These are phyloP conservation scores for Neosilurus hyrtlii DNA, from an alignment of 2,797 vertebrate genomes.

Conservation along the genomic window DNA sequence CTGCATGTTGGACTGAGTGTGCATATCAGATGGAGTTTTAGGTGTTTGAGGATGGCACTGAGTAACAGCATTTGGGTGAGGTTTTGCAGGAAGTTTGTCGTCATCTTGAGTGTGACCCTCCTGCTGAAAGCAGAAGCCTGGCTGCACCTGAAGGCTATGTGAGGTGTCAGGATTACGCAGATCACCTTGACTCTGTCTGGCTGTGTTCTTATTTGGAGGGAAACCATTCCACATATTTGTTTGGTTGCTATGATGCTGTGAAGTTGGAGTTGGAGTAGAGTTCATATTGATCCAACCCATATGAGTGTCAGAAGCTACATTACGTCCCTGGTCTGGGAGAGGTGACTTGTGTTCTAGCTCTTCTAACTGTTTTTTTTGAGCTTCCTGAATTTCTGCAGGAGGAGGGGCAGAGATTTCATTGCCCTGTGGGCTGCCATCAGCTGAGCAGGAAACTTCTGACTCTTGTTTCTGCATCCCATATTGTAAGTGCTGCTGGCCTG, in stretches of 20 bases:
- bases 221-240: slow-evolving; percentile 73
- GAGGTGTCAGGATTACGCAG: slow-evolving; percentile 69
- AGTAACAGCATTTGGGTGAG: slow-evolving; percentile 68
- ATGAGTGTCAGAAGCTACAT: slow-evolving; percentile 65
- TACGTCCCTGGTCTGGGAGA: slow-evolving; percentile 59
- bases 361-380: slow-evolving; percentile 57
- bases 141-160: slow-evolving; percentile 71
- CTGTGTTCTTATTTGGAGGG: slow-evolving; percentile 68
- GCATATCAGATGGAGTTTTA: slow-evolving; percentile 64
- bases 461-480: slow-evolving; percentile 72
- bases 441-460: slow-evolving; percentile 57
- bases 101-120: slow-evolving; percentile 64
- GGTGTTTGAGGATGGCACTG: slow-evolving; percentile 77
- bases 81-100: slow-evolving; percentile 66
- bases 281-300: slow-evolving; percentile 81
- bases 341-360: slow-evolving; percentile 57
- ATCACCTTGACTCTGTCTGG: slow-evolving; percentile 69
- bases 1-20: slow-evolving; percentile 60
- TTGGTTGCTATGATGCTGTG: slow-evolving; percentile 62
- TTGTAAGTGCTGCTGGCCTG: slow-evolving; percentile 66
- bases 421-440: slow-evolving; percentile 57
- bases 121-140: slow-evolving; percentile 67
- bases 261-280: slow-evolving; percentile 69
- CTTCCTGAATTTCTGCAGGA: slow-evolving; percentile 56
- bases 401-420: slow-evolving; percentile 41